Base-by-base conservation (phyloP, 1,140 invertebrate species). In the Agrypnia vestita region DNA sequence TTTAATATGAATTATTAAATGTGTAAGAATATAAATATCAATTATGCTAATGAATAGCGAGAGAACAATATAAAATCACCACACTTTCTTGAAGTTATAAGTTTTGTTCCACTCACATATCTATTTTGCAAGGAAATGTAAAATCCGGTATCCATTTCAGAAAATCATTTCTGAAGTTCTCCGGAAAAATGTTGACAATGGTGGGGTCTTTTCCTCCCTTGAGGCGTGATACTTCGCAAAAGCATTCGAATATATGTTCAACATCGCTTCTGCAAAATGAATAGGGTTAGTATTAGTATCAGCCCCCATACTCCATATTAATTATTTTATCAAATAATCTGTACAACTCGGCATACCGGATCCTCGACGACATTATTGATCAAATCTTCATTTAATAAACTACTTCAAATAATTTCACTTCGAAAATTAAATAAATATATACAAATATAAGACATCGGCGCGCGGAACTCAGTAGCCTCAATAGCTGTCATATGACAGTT, bases 91-190 rank as follows among this genome's bases (percentile, higher is more conserved):
- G 9, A 62, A 62, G 84, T 13, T 13, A 62, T 76, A 17, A 77
- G 17, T 46, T 67, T 21, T 35, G 56, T 43, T 74, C 80, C 78
- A 82, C 89, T 88, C 90, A 94, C 94, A 93, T 93, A 86, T 92
- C 91, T 85, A 94, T 90, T 86, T 92, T 90, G 86, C 94, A 95
- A 19, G 94, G 94, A 88, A 94, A 95, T 76, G 93, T 91, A 90
- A 96, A 95, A 88, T 94, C 92, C 72, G 94, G 93, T 82, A 95
- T 93, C 78, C 91, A 91, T 86, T 93, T 94, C 43, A 95, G 86
- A 79, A 94, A 90, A 84, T 94, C 93, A 84, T 92, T 88, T 86
- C 94, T 91, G 76, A 88, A 90, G 85, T 92, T 95, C 47, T 86
- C 91, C 62, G 94, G 94, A 88, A 92, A 95, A 83, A 92, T 93